Percentiles rank a stretch among this genome's conserved stretches.
Conservation (phyloP, 1,140 invertebrate species). For the Anoplophora glabripennis region DNA sequence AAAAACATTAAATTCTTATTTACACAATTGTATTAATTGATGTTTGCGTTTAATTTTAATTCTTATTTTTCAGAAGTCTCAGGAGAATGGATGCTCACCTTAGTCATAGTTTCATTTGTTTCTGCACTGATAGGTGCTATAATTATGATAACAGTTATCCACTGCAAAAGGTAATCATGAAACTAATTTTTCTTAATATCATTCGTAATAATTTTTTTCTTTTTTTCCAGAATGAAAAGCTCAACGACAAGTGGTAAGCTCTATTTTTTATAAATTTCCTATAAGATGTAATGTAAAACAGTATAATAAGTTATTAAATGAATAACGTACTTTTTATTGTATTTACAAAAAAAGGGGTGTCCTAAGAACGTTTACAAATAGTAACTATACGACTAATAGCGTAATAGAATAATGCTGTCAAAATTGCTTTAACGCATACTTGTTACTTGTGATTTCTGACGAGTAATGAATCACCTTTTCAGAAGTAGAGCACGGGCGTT, state of each 20-base stretch:
- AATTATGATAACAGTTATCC: constrained; percentile 55
- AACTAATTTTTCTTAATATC: not conserved
- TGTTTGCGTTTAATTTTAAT: not conserved
- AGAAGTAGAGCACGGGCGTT: constrained; percentile 25
- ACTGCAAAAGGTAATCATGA: constrained; percentile 52
- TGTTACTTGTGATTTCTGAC: too few species aligned
- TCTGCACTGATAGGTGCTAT: constrained; percentile 56
- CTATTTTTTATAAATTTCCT: not conserved
- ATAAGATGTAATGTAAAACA: not conserved
- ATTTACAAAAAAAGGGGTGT: too few species aligned
- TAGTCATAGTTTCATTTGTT: constrained; percentile 55
- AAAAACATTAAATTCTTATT: too few species aligned
- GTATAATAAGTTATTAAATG: not conserved
- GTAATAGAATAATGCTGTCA: too few species aligned
- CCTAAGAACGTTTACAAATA: too few species aligned
- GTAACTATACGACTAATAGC: too few species aligned
- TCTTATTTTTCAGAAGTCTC: constrained; percentile 49
- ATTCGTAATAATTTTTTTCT: not conserved
- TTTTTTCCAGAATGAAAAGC: not conserved
- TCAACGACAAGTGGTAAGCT: not conserved
- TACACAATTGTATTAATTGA: too few species aligned
- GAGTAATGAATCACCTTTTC: constrained; percentile 6
- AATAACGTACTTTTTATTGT: not conserved
- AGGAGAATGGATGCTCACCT: constrained; percentile 54
- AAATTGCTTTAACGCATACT: too few species aligned